Evolutionary conservation across 2,888 invertebrate genomes (phyloP).

Genomic region (Onthophagus sagittarius): DNA sequence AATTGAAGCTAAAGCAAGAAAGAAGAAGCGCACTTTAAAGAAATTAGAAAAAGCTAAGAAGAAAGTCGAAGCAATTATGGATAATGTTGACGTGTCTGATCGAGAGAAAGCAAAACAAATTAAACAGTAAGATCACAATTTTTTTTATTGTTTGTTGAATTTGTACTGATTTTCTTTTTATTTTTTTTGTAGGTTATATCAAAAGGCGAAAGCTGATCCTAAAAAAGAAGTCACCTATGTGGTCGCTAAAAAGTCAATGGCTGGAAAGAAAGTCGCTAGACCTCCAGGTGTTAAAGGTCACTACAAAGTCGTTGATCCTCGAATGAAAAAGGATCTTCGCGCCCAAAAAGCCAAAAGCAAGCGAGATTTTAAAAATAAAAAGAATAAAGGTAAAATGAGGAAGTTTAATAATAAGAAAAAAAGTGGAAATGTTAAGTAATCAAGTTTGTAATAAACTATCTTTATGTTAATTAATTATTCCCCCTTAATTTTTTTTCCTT

Average conservation of each 20-base stretch:
- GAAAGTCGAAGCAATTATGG: conserved; percentile 90
- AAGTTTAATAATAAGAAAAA: conserved; percentile 17
- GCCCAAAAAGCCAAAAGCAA: conserved; percentile 53
- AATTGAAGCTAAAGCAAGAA: conserved; percentile 95
- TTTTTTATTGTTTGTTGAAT: conserved; percentile 3
- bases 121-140: conserved; percentile 62
- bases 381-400: conserved; percentile 18
- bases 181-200: conserved; percentile 69
- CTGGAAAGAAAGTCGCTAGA: conserved; percentile 70
- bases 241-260: conserved; percentile 83
- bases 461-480: neutral
- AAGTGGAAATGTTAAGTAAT: neutral
- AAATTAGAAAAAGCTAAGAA: conserved; percentile 92
- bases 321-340: conserved; percentile 92
- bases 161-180: conserved; percentile 12
- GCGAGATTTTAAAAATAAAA: conserved; percentile 34
- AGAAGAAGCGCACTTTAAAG: conserved; percentile 84
- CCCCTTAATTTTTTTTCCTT: no score
- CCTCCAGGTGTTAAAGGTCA: conserved; percentile 88
- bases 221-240: conserved; percentile 91
- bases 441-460: neutral
- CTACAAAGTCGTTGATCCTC: conserved; percentile 91
- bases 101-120: conserved; percentile 90
- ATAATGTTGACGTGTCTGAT: conserved; percentile 84
- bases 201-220: conserved; percentile 78